phyloP scores from a whole-genome alignment of 1,140 invertebrate species.

The Drosophila neocordata region DNA sequence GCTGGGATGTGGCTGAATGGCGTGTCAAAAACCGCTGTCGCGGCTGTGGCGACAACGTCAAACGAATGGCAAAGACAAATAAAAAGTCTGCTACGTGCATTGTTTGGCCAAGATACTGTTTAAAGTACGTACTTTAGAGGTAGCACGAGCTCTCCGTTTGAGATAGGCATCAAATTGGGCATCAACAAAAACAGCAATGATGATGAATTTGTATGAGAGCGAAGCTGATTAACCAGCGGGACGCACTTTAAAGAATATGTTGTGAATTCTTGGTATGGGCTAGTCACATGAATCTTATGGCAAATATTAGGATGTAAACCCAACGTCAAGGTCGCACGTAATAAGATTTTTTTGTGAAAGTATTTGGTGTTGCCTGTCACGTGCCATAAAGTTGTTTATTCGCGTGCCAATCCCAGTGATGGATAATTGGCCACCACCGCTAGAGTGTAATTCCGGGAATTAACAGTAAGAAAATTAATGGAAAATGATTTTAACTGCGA shows the following conservation, averaged over 20 bases:
- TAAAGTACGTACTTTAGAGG: background rate
- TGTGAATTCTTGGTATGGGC: background rate
- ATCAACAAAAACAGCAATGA: conserved; percentile 10
- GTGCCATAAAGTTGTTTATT: conserved; percentile 61
- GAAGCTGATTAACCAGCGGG: conserved; percentile 42
- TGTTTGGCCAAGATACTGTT: conserved; percentile 50
- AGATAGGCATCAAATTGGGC: conserved; percentile 30
- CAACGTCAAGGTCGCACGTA: conserved; percentile 38
- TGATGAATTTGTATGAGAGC: conserved; percentile 19
- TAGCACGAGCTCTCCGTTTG: conserved; percentile 36
- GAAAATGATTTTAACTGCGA: background rate
- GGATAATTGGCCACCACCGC: conserved; percentile 26
- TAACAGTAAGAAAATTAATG: conserved; percentile 2
- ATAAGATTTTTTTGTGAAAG: conserved; percentile 27
- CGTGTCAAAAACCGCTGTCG: conserved; percentile 45
- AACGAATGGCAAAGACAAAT: conserved; percentile 61
- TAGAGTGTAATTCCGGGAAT: conserved; percentile 3
- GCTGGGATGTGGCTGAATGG: conserved; percentile 14
- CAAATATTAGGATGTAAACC: conserved; percentile 14
- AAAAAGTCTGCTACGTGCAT: conserved; percentile 73
- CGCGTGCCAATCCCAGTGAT: conserved; percentile 22
- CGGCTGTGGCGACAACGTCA: conserved; percentile 20
- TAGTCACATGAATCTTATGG: background rate
- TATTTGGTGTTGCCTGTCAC: conserved; percentile 50
- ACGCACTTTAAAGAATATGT: conserved; percentile 30